These are phyloP conservation scores for Cirrhinus mrigala DNA, from an alignment of 2,797 vertebrate species.

Conservation along the genomic window DNA sequence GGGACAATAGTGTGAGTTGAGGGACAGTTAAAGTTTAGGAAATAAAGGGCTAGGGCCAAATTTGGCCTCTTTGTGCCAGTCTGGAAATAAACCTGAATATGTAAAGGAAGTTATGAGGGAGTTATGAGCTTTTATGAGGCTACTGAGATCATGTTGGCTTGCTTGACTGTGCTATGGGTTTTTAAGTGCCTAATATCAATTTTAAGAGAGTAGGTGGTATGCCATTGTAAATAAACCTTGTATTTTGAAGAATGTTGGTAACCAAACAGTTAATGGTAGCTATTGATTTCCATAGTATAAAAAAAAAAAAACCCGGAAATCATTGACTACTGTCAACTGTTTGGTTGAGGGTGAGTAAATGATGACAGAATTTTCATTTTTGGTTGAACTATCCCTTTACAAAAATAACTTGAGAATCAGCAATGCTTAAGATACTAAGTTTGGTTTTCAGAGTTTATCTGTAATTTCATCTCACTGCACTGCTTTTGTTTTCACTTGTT, in stretches of 20 bases:
- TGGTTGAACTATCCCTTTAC: background rate
- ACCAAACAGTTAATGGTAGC: background rate
- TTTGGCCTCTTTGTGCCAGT: slow-evolving; percentile 35
- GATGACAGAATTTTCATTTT: background rate
- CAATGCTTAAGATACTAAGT: background rate
- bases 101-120: background rate
- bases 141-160: background rate
- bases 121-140: background rate
- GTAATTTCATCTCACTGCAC: background rate
- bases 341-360: background rate
- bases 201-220: background rate
- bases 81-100: slow-evolving; percentile 32
- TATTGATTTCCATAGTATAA: background rate
- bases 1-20: slow-evolving; percentile 57
- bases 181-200: background rate
- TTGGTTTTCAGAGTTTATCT: background rate
- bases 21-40: background rate
- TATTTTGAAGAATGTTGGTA: background rate
- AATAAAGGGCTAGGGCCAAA: slow-evolving; percentile 39
- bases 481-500: background rate
- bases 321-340: background rate
- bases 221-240: background rate
- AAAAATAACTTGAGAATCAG: background rate
- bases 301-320: background rate
- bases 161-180: background rate